These are phyloP conservation scores for Muscicapa striata DNA, from an alignment of 2,797 vertebrate genomes.

Conservation along the genomic window DNA sequence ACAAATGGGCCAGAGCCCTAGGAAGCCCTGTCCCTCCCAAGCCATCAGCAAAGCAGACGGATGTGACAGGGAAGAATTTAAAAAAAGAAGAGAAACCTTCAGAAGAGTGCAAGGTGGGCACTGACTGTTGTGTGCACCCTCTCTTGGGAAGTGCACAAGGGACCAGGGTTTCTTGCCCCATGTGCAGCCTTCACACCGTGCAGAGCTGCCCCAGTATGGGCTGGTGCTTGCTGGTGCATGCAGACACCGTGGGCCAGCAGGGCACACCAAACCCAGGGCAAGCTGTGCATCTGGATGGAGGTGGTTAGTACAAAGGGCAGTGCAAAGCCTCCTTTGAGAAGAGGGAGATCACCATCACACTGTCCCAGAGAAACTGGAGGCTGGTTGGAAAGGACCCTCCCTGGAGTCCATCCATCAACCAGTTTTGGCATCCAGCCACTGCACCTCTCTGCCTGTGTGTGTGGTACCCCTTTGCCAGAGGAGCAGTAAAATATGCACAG, in stretches of 20 bases:
- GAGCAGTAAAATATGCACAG: neutral
- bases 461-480: neutral
- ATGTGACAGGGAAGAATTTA: neutral
- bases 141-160: fast-evolving
- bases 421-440: fast-evolving
- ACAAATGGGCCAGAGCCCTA: neutral
- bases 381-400: neutral
- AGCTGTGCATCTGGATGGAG: neutral
- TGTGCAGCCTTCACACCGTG: fast-evolving
- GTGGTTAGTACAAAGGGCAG: neutral
- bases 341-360: fast-evolving
- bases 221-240: neutral
- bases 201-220: neutral
- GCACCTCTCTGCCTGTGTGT: neutral
- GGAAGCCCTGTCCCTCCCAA: neutral
- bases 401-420: neutral
- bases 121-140: neutral
- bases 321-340: neutral
- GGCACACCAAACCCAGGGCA: neutral
- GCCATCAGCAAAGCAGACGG: neutral
- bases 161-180: neutral
- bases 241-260: fast-evolving
- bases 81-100: neutral
- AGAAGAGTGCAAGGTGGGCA: neutral
- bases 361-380: neutral